Conservation (phyloP, 2,113 vertebrate species). For the Otocyon megalotis region DNA sequence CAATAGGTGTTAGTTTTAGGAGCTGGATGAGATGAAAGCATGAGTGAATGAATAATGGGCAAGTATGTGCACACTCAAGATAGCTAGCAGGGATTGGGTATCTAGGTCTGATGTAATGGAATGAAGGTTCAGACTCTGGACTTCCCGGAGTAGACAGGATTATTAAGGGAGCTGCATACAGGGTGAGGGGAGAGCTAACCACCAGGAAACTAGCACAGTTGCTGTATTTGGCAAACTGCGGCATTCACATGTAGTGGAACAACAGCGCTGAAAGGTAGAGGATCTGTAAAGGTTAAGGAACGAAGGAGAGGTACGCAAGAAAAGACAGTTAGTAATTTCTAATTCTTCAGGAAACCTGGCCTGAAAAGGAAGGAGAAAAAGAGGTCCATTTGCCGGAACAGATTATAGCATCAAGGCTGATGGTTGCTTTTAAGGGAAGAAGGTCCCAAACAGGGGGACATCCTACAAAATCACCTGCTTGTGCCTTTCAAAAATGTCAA, state of each 20-base stretch:
- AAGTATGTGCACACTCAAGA: background rate
- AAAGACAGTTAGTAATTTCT: background rate
- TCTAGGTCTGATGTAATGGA: background rate
- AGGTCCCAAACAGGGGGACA: background rate
- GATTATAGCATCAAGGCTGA: background rate
- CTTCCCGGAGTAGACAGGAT: background rate
- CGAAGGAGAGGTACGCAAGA: background rate
- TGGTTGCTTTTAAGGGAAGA: background rate
- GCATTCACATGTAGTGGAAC: fast-evolving
- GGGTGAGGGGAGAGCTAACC: background rate
- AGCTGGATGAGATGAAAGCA: background rate
- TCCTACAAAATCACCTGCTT: background rate
- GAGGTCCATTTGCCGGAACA: fast-evolving
- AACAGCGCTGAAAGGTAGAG: background rate
- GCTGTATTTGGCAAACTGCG: background rate
- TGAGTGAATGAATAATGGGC: background rate
- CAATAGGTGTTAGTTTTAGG: background rate
- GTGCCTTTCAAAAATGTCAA: background rate
- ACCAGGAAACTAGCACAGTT: background rate
- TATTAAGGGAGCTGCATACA: background rate
- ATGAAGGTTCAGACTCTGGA: background rate
- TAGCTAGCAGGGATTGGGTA: background rate
- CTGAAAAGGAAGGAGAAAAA: background rate
- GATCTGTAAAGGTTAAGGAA: background rate
- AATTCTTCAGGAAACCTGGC: background rate